These are phyloP conservation scores for Lycocerus yunnanus DNA, from an alignment of 2,888 invertebrate species.

Conservation along the genomic window DNA sequence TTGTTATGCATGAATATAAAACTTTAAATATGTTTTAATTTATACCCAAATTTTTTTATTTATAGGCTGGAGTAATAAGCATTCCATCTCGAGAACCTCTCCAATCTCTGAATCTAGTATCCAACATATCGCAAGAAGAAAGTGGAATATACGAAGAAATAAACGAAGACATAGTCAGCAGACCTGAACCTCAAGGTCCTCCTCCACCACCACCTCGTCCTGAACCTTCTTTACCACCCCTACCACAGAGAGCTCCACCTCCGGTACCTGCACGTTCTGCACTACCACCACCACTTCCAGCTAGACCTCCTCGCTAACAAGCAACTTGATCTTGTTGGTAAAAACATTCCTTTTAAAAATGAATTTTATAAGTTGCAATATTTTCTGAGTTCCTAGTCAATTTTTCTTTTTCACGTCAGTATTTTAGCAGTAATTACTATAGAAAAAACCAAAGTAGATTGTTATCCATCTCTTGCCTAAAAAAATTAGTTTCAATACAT, in stretches of 20 bases:
- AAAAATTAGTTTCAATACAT: conserved; percentile 7
- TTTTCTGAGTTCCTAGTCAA: conserved; percentile 21
- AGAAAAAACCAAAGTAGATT: conserved; percentile 24
- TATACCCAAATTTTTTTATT: too few species aligned
- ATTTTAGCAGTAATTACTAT: conserved; percentile 12
- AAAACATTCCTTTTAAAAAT: neutral
- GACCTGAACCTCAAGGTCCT: conserved; percentile 64
- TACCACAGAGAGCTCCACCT: conserved; percentile 59
- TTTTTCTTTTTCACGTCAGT: conserved; percentile 10
- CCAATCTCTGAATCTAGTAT: conserved; percentile 41
- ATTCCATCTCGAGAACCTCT: conserved; percentile 47
- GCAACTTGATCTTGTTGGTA: neutral
- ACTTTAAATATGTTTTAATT: too few species aligned
- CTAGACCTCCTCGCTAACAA: conserved; percentile 60
- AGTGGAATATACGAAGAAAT: conserved; percentile 64
- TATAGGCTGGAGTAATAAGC: conserved; percentile 61
- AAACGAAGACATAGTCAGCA: conserved; percentile 54
- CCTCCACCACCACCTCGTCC: conserved; percentile 62
- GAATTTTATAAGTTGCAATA: conserved; percentile 7
- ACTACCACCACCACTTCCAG: conserved; percentile 70
- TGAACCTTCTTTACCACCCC: conserved; percentile 63
- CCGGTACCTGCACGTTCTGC: conserved; percentile 61
- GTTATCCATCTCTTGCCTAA: conserved; percentile 19
- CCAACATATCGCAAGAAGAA: conserved; percentile 44
- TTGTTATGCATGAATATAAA: too few species aligned